Evolutionary conservation across 2,888 invertebrate genomes (phyloP).

Genomic region (Nasonovia ribisnigri): DNA sequence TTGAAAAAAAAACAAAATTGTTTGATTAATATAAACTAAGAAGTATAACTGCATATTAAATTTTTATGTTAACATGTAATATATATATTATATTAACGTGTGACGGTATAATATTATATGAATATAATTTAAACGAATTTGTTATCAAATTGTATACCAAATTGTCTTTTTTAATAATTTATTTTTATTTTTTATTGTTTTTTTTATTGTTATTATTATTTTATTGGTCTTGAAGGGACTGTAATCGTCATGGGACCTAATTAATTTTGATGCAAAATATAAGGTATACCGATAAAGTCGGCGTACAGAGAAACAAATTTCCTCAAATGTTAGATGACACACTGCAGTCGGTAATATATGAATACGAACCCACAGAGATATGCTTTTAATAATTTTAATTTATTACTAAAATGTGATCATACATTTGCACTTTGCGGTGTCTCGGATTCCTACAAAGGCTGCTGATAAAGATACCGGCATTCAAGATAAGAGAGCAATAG

Average conservation of each 20-base stretch:
- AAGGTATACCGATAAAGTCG: background rate
- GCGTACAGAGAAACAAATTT: background rate
- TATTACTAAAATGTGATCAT: background rate
- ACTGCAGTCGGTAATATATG: background rate
- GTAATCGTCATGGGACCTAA: background rate
- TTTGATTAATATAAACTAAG: no score
- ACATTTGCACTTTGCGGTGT: background rate
- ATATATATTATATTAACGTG: background rate
- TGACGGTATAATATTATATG: background rate
- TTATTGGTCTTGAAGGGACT: background rate
- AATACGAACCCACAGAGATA: background rate
- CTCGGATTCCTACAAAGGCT: background rate
- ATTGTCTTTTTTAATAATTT: background rate
- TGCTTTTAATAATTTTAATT: constrained; percentile 18
- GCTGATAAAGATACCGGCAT: background rate
- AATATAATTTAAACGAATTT: background rate
- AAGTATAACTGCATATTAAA: background rate
- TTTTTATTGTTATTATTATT: background rate
- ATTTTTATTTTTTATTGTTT: background rate
- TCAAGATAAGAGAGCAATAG: background rate
- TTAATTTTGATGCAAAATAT: background rate
- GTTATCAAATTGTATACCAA: background rate
- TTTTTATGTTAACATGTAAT: background rate
- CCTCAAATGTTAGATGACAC: background rate
- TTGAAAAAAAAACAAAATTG: no score